Percentiles rank a stretch among this genome's conserved stretches.
Conservation (phyloP, 2,888 invertebrate genomes). For the Leptinotarsa tumamoca region DNA sequence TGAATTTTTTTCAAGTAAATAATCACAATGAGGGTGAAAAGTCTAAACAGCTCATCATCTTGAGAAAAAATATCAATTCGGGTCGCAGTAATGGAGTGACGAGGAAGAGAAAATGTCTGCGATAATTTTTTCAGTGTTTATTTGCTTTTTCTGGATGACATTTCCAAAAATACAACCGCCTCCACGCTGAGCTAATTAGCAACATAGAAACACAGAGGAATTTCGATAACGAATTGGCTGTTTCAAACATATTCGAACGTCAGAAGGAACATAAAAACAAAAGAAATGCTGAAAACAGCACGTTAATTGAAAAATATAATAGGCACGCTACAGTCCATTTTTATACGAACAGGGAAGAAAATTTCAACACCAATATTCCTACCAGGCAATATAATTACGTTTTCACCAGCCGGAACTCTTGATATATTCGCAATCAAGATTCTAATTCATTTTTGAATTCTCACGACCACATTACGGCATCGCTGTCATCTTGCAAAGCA, state of each 20-base stretch:
- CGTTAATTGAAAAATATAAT: slow-evolving; percentile 23
- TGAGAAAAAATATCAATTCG: too few relatives aligned
- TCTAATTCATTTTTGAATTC: slow-evolving; percentile 25
- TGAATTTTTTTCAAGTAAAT: too few relatives aligned
- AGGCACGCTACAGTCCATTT: background rate
- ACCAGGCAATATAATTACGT: slow-evolving; percentile 24
- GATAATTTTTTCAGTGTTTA: background rate
- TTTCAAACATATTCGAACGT: slow-evolving; percentile 5
- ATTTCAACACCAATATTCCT: slow-evolving; percentile 16
- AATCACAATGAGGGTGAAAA: too few relatives aligned
- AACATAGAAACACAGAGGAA: background rate
- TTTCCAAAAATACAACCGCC: background rate
- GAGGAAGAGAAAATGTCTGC: background rate
- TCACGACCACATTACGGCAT: slow-evolving; percentile 9
- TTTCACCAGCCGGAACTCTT: slow-evolving; percentile 8
- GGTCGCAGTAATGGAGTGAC: background rate
- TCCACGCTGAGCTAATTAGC: slow-evolving; percentile 1
- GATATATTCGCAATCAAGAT: slow-evolving; percentile 29
- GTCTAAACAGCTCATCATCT: too few relatives aligned
- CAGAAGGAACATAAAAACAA: slow-evolving; percentile 7
- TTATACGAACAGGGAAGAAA: background rate
- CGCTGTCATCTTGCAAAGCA: slow-evolving; percentile 12
- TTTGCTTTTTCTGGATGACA: background rate
- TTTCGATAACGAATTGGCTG: slow-evolving; percentile 9
- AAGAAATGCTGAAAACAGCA: slow-evolving; percentile 17